Evolutionary conservation across 2,113 vertebrate genomes (phyloP).

Genomic region (Odocoileus hemionus): DNA sequence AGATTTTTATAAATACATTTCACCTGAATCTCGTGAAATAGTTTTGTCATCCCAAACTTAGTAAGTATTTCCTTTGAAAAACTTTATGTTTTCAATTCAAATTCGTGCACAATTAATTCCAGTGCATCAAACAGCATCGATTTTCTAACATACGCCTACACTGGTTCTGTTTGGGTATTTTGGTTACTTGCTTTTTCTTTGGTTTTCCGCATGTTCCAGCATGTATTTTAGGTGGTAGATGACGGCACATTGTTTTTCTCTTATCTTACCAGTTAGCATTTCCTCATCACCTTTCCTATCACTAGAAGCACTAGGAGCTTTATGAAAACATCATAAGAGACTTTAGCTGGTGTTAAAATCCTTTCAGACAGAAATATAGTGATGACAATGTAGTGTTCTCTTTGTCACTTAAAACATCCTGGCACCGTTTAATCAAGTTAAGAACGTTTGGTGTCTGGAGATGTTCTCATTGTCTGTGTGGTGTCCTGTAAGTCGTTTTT

Average conservation of each 20-base stretch:
- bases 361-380: background rate
- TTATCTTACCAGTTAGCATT: background rate
- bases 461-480: background rate
- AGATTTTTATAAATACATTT: background rate
- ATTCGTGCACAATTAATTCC: background rate
- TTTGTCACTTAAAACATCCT: background rate
- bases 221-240: background rate
- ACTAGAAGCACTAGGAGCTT: background rate
- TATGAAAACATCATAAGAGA: background rate
- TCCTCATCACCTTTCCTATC: background rate
- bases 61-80: background rate
- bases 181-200: background rate
- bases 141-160: background rate
- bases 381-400: rapidly evolving
- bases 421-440: background rate
- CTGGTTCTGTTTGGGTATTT: background rate
- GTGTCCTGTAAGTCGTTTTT: background rate
- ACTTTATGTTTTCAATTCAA: background rate
- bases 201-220: background rate
- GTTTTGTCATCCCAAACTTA: background rate
- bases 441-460: background rate
- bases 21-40: background rate
- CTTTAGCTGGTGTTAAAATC: background rate
- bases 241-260: background rate
- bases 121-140: background rate